A percentile compares a stretch with the other conserved stretches of the same genome.
These are phyloP conservation scores for Scaptomyza graminum DNA, from an alignment of 1,140 invertebrate genomes.

Conservation along the genomic window DNA sequence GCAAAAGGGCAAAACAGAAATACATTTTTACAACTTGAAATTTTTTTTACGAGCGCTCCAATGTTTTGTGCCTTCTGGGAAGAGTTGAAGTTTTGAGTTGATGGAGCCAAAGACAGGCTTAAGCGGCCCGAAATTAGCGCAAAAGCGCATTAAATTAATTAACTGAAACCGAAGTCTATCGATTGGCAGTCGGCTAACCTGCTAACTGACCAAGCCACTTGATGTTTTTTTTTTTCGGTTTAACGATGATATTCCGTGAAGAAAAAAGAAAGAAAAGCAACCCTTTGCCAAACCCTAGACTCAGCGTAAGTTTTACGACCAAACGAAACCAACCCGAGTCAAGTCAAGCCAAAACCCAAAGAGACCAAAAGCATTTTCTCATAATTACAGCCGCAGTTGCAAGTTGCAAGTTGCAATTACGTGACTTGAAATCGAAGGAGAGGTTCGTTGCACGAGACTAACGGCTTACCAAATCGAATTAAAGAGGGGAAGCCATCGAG, in stretches of 20 bases:
- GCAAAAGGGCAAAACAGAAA: conserved; percentile 48
- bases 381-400: conserved; percentile 44
- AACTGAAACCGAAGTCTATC: conserved; percentile 73
- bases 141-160: conserved; percentile 74
- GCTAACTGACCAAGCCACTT: no score
- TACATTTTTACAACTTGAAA: conserved; percentile 78
- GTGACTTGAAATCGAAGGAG: conserved; percentile 33
- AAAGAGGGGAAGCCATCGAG: not conserved
- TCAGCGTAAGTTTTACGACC: conserved; percentile 45
- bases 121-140: conserved; percentile 64
- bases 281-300: conserved; percentile 11
- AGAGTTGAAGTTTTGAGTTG: not conserved
- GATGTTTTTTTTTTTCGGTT: conserved; percentile 31
- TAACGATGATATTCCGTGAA: conserved; percentile 22
- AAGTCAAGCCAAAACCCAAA: not conserved
- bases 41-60: conserved; percentile 64
- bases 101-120: conserved; percentile 46
- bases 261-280: not conserved
- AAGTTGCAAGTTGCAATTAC: conserved; percentile 41
- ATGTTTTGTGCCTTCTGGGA: conserved; percentile 56
- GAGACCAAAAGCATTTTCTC: conserved; percentile 23
- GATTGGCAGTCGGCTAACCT: conserved; percentile 36
- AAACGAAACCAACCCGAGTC: conserved; percentile 3
- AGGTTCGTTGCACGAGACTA: not conserved
- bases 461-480: no score